These are phyloP conservation scores for Hybognathus amarus DNA, from an alignment of 2,797 vertebrate species.

Conservation along the genomic window DNA sequence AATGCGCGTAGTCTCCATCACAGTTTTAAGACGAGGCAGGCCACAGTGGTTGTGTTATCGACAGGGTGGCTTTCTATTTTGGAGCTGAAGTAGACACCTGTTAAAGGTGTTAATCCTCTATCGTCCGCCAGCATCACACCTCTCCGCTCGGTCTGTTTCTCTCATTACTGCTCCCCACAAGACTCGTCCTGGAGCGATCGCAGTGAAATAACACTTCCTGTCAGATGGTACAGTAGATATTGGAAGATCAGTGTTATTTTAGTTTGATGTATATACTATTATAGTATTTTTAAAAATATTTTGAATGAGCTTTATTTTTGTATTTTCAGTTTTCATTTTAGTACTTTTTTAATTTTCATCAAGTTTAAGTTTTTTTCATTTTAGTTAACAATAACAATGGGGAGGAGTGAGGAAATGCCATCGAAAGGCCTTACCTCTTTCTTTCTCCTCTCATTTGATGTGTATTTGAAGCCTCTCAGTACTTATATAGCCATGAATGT, in stretches of 20 bases:
- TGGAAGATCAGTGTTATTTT: background rate
- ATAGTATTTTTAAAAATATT: background rate
- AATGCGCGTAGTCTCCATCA: background rate
- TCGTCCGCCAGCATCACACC: conserved; percentile 27
- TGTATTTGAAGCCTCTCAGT: background rate
- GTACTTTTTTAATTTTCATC: background rate
- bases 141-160: conserved; percentile 39
- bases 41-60: background rate
- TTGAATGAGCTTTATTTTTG: background rate
- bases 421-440: background rate
- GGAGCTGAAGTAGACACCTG: conserved; percentile 46
- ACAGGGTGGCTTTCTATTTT: background rate
- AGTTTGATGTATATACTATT: background rate
- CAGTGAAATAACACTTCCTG: background rate
- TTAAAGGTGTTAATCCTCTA: conserved; percentile 53
- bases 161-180: conserved; percentile 42
- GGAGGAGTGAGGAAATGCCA: background rate
- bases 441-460: background rate
- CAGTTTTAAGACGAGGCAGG: background rate
- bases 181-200: background rate
- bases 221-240: background rate
- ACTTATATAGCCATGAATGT: background rate
- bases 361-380: background rate
- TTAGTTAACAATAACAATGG: background rate
- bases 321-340: background rate